These are phyloP conservation scores for Drosophila mimetica DNA, from an alignment of 2,888 invertebrate species.

Conservation along the genomic window DNA sequence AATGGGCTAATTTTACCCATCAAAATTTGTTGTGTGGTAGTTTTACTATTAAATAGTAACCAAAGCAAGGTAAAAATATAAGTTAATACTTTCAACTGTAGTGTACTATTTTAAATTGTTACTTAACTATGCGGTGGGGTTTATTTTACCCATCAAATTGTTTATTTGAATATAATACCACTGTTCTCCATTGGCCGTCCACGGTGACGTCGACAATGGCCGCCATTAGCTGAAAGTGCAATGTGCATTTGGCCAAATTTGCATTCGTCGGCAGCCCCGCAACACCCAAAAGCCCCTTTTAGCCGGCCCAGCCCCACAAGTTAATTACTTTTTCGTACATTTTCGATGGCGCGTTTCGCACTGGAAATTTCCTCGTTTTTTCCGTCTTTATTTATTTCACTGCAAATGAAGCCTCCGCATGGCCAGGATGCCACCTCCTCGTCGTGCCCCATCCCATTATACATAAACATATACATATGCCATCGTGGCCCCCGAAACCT, in stretches of 20 bases:
- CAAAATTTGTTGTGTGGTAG: no score
- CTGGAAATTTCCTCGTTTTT: constrained; percentile 43
- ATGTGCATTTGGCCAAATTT: constrained; percentile 73
- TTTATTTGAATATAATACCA: constrained; percentile 8
- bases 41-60: no score
- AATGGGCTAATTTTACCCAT: no score
- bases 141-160: no score
- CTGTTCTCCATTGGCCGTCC: constrained; percentile 26
- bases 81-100: no score
- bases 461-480: no score
- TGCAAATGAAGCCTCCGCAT: constrained; percentile 60
- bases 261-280: constrained; percentile 59
- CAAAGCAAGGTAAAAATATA: no score
- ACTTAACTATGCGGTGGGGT: no score
- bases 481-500: background rate
- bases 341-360: constrained; percentile 66
- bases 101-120: no score
- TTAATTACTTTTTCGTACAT: constrained; percentile 80
- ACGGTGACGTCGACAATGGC: constrained; percentile 52
- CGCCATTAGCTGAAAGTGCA: constrained; percentile 75
- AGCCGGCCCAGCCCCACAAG: constrained; percentile 55
- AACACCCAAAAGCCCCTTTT: background rate
- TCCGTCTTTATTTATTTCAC: constrained; percentile 69
- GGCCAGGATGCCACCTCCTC: constrained; percentile 25
- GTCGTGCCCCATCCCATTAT: background rate